These are phyloP conservation scores for Hypsibius dujardini DNA, from an alignment of 1,140 invertebrate genomes.

Conservation along the genomic window DNA sequence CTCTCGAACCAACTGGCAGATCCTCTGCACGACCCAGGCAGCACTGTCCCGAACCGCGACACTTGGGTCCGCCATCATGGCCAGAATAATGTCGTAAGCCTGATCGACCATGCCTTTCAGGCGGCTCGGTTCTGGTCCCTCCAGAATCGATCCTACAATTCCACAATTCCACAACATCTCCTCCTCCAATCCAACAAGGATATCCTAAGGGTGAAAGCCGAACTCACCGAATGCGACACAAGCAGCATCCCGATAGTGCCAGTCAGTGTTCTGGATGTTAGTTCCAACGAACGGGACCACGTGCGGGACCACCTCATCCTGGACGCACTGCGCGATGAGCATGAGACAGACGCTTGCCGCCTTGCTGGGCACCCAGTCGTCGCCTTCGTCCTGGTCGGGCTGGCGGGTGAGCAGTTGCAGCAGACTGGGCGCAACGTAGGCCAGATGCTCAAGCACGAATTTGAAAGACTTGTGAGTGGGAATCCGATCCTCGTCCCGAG, in stretches of 20 bases:
- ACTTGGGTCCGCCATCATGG: conserved; percentile 74
- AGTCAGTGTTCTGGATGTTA: conserved; percentile 81
- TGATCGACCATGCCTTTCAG: conserved; percentile 83
- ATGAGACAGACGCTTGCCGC: conserved; percentile 97
- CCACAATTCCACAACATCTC: conserved; percentile 9
- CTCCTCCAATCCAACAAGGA: too few relatives aligned
- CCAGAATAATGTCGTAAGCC: conserved; percentile 83
- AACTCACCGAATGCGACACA: conserved; percentile 89
- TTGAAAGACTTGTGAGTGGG: conserved; percentile 59
- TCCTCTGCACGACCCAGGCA: conserved; percentile 91
- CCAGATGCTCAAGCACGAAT: not conserved
- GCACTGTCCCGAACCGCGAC: conserved; percentile 88
- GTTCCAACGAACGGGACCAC: conserved; percentile 91
- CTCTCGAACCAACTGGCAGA: conserved; percentile 91
- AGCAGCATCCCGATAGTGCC: conserved; percentile 87
- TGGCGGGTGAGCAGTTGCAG: conserved; percentile 23
- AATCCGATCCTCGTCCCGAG: conserved; percentile 69
- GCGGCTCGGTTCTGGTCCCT: conserved; percentile 68
- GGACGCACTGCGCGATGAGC: conserved; percentile 86
- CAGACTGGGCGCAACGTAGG: not conserved
- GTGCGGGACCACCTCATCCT: conserved; percentile 84
- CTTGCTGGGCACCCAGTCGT: conserved; percentile 99
- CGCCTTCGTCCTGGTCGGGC: conserved; percentile 62
- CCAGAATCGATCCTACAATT: conserved; percentile 58
- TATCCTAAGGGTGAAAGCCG: too few relatives aligned